These are phyloP conservation scores for Chymomyza fuscimana DNA, from an alignment of 2,888 invertebrate genomes.

Conservation along the genomic window DNA sequence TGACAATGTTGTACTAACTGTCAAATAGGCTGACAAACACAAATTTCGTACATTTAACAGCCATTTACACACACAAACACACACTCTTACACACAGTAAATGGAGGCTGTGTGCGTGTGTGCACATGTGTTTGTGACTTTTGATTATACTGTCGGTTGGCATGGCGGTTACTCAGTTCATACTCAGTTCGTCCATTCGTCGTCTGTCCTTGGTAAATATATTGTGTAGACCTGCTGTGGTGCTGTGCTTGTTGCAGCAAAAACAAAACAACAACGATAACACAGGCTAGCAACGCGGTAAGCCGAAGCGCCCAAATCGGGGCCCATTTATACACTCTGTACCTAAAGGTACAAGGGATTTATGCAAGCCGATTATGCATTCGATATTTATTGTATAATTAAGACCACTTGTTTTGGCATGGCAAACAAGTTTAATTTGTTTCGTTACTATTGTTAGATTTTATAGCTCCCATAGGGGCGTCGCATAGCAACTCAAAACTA, in stretches of 20 bases:
- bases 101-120: slow-evolving; percentile 13
- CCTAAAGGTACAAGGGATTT: no score
- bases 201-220: slow-evolving; percentile 54
- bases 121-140: slow-evolving; percentile 60
- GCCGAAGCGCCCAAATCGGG: slow-evolving; percentile 22
- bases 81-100: background rate
- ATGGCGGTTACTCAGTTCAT: slow-evolving; percentile 46
- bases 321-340: background rate
- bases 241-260: background rate
- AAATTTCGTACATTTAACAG: slow-evolving; percentile 26
- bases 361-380: no score
- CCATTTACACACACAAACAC: slow-evolving; percentile 1
- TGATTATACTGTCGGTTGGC: slow-evolving; percentile 69
- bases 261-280: background rate
- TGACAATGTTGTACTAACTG: slow-evolving; percentile 65
- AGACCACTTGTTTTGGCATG: no score
- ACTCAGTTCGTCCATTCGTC: slow-evolving; percentile 29
- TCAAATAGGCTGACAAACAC: slow-evolving; percentile 64
- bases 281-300: slow-evolving; percentile 32
- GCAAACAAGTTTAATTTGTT: no score
- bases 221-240: slow-evolving; percentile 33
- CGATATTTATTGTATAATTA: no score
- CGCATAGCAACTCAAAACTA: no score
- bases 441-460: no score
- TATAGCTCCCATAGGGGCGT: no score